These are phyloP conservation scores for Escarpia spicata DNA, from an alignment of 2,888 invertebrate genomes.

Conservation along the genomic window DNA sequence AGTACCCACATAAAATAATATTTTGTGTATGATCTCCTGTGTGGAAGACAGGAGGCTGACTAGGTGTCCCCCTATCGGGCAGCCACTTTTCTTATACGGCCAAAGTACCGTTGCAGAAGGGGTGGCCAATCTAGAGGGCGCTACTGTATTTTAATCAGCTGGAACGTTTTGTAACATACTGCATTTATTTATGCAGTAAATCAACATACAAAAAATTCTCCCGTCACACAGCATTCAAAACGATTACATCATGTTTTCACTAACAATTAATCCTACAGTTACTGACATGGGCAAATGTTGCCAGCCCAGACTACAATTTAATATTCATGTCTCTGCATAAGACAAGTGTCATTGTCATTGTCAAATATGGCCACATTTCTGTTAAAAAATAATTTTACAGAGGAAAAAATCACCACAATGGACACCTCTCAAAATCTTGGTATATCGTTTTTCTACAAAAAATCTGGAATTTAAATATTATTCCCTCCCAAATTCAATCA, in stretches of 20 bases:
- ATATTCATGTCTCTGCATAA: background rate
- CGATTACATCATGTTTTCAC: background rate
- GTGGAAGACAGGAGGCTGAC: too few species aligned
- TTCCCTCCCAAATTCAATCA: background rate
- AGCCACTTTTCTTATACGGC: too few species aligned
- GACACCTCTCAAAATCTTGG: background rate
- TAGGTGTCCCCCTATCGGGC: too few species aligned
- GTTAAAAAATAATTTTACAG: background rate
- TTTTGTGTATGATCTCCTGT: too few species aligned
- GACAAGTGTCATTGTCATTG: background rate
- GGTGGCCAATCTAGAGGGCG: too few species aligned
- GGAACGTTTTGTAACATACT: too few species aligned
- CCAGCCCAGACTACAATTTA: too few species aligned
- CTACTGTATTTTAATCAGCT: too few species aligned
- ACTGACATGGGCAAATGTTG: too few species aligned
- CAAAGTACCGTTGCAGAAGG: too few species aligned
- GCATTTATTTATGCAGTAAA: background rate
- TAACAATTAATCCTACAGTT: too few species aligned
- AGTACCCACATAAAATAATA: too few species aligned
- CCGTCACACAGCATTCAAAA: background rate
- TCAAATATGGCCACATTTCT: background rate
- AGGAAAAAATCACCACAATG: background rate
- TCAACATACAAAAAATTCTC: background rate
- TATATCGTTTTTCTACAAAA: background rate
- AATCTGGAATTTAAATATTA: background rate